Evolutionary conservation across 2,797 vertebrate genomes (phyloP).

Genomic region (Gila robusta): DNA sequence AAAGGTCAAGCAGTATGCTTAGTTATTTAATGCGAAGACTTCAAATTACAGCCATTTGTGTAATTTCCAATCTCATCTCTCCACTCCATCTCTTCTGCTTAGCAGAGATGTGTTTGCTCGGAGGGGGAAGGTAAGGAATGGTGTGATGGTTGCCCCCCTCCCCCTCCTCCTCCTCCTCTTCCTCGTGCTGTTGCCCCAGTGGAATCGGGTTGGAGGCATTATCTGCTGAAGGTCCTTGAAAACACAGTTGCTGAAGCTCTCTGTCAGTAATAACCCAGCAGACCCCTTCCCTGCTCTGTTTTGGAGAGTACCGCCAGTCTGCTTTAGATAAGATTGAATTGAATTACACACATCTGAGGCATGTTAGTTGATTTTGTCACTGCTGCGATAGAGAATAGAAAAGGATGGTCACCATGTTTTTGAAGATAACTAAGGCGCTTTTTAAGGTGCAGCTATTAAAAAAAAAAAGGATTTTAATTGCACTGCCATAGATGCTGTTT

Average conservation of each 20-base stretch:
- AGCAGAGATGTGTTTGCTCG: conserved; percentile 22
- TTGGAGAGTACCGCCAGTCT: conserved; percentile 37
- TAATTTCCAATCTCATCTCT: conserved; percentile 53
- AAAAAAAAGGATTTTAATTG: background rate
- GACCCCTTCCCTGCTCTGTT: conserved; percentile 41
- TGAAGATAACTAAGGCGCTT: background rate
- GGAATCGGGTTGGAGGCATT: conserved; percentile 67
- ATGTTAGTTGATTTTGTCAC: conserved; percentile 41
- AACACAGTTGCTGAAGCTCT: conserved; percentile 60
- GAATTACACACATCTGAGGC: conserved; percentile 34
- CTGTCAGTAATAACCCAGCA: conserved; percentile 50
- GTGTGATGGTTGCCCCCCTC: background rate
- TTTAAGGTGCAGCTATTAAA: background rate
- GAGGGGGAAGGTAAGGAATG: conserved; percentile 7
- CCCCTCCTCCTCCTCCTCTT: conserved; percentile 8
- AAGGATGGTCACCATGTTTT: background rate
- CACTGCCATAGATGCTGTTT: background rate
- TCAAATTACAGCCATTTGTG: conserved; percentile 69
- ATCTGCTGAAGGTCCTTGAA: conserved; percentile 69
- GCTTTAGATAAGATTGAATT: conserved; percentile 39
- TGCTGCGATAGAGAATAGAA: conserved; percentile 10
- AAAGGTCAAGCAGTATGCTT: conserved; percentile 77
- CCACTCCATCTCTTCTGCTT: conserved; percentile 43
- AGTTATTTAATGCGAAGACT: conserved; percentile 70
- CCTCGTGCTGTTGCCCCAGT: conserved; percentile 28